Evolutionary conservation across 1,140 invertebrate species (phyloP).

Genomic region (Drosophila pandora): DNA sequence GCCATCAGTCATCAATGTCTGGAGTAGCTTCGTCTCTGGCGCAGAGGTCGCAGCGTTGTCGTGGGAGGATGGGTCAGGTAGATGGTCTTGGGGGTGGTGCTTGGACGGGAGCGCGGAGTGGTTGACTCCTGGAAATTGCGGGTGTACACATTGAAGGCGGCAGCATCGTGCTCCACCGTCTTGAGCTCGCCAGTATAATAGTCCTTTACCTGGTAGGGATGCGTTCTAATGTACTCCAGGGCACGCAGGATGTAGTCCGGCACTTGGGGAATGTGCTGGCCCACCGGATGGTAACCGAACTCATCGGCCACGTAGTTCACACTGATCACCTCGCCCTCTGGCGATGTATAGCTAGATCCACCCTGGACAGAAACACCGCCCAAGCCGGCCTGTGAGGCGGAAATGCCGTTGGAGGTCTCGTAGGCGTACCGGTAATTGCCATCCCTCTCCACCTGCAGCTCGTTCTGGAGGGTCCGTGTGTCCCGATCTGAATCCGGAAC

Average conservation of each 20-base stretch:
- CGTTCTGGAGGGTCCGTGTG: conserved; percentile 64
- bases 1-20: conserved; percentile 4
- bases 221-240: conserved; percentile 85
- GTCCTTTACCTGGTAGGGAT: conserved; percentile 74
- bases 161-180: conserved; percentile 66
- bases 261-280: conserved; percentile 84
- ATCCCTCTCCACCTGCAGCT: conserved; percentile 79
- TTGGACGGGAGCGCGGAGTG: conserved; percentile 48
- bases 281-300: conserved; percentile 85
- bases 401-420: conserved; percentile 87
- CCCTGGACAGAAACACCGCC: conserved; percentile 66
- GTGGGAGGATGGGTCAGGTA: conserved; percentile 66
- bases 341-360: conserved; percentile 63
- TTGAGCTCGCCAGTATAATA: conserved; percentile 70
- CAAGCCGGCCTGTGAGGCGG: conserved; percentile 85
- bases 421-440: conserved; percentile 85
- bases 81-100: conserved; percentile 58
- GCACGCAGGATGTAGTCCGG: conserved; percentile 77
- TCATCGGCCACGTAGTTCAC: conserved; percentile 87
- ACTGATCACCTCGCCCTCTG: conserved; percentile 84
- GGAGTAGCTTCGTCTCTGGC: conserved; percentile 16
- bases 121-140: conserved; percentile 52
- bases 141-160: conserved; percentile 70
- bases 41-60: conserved; percentile 12
- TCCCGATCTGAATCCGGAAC: conserved; percentile 66